Conservation (phyloP, 2,888 invertebrate species). For the Diaperis boleti region DNA sequence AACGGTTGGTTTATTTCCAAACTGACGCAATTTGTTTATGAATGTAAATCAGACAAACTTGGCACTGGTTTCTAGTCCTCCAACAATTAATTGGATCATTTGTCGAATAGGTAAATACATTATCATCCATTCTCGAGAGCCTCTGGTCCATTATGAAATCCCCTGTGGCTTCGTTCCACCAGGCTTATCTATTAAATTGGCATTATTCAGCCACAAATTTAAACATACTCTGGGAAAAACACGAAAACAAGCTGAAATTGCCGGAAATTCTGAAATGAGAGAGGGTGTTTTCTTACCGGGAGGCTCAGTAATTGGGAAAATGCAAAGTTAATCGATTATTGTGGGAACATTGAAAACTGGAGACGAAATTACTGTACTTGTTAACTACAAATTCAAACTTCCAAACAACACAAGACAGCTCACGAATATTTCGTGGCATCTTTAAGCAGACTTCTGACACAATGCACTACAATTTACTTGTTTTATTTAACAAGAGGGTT, state of each 20-base stretch:
- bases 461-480: too few species aligned
- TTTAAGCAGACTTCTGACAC: too few species aligned
- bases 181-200: slow-evolving; percentile 41
- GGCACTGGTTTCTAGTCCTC: slow-evolving; percentile 32
- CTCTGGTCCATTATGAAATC: slow-evolving; percentile 37
- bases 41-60: slow-evolving; percentile 25
- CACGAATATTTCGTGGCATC: too few species aligned
- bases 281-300: slow-evolving; percentile 3
- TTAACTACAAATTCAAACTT: not conserved
- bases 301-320: slow-evolving; percentile 11
- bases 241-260: slow-evolving; percentile 9
- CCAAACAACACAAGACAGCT: not conserved
- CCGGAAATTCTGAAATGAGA: slow-evolving; percentile 3
- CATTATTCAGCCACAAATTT: slow-evolving; percentile 31
- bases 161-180: slow-evolving; percentile 38
- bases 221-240: slow-evolving; percentile 20
- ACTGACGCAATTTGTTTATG: slow-evolving; percentile 19
- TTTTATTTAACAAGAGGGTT: too few species aligned
- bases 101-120: slow-evolving; percentile 43
- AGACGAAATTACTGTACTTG: not conserved
- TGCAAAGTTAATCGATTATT: not conserved
- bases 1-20: slow-evolving; percentile 2
- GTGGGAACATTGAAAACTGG: not conserved
- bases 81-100: slow-evolving; percentile 42
- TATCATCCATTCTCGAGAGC: slow-evolving; percentile 39